phyloP scores from a whole-genome alignment of 1,140 invertebrate species.

The Vanessa atalanta region DNA sequence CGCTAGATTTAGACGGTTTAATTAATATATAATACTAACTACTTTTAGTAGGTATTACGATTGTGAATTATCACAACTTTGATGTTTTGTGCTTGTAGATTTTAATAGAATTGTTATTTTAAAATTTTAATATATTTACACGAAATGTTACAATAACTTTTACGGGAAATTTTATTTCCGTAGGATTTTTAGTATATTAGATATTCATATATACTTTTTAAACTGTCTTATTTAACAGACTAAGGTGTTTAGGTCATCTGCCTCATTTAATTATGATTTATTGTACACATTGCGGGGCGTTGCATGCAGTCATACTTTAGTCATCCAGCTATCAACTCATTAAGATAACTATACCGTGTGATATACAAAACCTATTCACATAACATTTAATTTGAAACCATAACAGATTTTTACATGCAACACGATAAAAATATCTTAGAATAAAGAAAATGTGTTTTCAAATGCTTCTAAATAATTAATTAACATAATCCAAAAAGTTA shows the following conservation, averaged over 20 bases:
- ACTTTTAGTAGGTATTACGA: not conserved
- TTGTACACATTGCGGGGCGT: conserved; percentile 16
- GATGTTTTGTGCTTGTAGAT: not conserved
- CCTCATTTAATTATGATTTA: conserved; percentile 33
- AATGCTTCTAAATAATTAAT: too few species aligned
- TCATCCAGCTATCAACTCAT: conserved; percentile 34
- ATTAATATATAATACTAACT: not conserved
- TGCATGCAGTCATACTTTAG: conserved; percentile 28
- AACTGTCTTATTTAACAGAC: conserved; percentile 2
- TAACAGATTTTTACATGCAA: too few species aligned
- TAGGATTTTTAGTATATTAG: too few species aligned
- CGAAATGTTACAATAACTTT: not conserved
- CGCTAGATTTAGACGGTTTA: conserved; percentile 22
- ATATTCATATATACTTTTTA: not conserved
- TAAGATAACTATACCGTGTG: conserved; percentile 26
- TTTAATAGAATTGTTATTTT: not conserved
- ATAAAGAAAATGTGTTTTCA: too few species aligned
- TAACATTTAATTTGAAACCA: not conserved
- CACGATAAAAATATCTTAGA: too few species aligned
- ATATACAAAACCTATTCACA: not conserved
- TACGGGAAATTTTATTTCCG: not conserved
- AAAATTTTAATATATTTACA: not conserved
- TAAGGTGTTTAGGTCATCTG: conserved; percentile 32
- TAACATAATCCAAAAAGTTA: too few species aligned
- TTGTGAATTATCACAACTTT: not conserved